phyloP scores from a whole-genome alignment of 2,113 vertebrate species.

The Thomomys bottae region DNA sequence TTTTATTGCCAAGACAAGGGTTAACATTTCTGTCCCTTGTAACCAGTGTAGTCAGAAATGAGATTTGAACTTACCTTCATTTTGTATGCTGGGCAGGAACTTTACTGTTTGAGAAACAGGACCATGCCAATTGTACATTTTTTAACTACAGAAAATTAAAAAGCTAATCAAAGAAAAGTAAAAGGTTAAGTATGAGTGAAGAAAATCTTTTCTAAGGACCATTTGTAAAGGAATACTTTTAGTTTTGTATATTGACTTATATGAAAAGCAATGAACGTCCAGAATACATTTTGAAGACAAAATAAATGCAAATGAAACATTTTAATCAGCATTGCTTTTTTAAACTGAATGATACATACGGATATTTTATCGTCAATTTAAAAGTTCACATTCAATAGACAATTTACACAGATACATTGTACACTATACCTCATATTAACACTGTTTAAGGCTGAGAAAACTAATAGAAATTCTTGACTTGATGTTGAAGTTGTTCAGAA shows the following conservation, averaged over 20 bases:
- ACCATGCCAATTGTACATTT: too few relatives aligned
- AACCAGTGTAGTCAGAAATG: not conserved
- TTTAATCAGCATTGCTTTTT: not conserved
- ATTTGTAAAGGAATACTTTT: not conserved
- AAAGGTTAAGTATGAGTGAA: not conserved
- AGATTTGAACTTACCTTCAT: too few relatives aligned
- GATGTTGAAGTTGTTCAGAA: not conserved
- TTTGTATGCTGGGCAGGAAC: too few relatives aligned
- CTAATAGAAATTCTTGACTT: not conserved
- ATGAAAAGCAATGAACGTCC: slow-evolving; percentile 1
- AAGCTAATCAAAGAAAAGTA: slow-evolving; percentile 2
- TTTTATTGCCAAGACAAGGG: slow-evolving; percentile 1
- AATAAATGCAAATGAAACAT: not conserved
- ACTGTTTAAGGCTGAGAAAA: not conserved
- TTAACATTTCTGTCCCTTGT: not conserved
- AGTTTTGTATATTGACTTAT: not conserved
- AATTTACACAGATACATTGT: not conserved
- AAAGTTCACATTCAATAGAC: not conserved
- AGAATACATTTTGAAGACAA: not conserved
- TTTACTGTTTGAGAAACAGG: too few relatives aligned
- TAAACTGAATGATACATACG: not conserved
- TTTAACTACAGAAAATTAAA: not conserved
- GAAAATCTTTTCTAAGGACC: not conserved
- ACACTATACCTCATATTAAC: not conserved
- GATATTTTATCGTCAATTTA: not conserved